Conservation (phyloP, 2,113 vertebrate species). For the Picathartes gymnocephalus region DNA sequence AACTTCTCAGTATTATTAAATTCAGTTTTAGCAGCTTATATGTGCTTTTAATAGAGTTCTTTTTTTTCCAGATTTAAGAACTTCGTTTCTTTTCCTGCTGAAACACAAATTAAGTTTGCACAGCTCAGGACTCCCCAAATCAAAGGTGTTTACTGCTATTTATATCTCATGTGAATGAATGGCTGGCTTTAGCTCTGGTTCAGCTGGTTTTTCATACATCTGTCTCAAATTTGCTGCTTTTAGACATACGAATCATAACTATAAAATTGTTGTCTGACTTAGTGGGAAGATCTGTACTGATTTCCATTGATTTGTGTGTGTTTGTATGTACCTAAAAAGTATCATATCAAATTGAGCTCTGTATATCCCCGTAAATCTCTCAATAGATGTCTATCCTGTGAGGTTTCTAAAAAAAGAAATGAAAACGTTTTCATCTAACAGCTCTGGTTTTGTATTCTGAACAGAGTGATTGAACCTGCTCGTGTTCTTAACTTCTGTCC, state of each 20-base stretch:
- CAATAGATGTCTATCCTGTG: not conserved
- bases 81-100: not conserved
- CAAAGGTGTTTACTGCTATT: conserved; percentile 9
- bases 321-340: not conserved
- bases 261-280: not conserved
- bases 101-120: conserved; percentile 10
- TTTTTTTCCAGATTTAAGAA: not conserved
- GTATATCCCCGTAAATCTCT: not conserved
- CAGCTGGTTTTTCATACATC: not conserved
- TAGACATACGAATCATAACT: not conserved
- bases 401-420: not conserved
- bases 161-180: not conserved
- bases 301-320: not conserved
- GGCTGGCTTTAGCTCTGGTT: not conserved
- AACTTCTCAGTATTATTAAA: not conserved
- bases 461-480: not conserved
- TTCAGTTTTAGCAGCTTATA: not conserved
- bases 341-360: not conserved
- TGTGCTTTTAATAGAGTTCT: conserved; percentile 3
- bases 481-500: not conserved
- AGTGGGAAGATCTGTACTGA: not conserved
- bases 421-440: not conserved
- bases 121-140: conserved; percentile 8
- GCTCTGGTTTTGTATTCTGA: not conserved
- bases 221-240: not conserved